Percentiles rank a stretch among this genome's conserved stretches.
Conservation (phyloP, 2,888 invertebrate genomes). For the Caenorhabditis macrosperma region DNA sequence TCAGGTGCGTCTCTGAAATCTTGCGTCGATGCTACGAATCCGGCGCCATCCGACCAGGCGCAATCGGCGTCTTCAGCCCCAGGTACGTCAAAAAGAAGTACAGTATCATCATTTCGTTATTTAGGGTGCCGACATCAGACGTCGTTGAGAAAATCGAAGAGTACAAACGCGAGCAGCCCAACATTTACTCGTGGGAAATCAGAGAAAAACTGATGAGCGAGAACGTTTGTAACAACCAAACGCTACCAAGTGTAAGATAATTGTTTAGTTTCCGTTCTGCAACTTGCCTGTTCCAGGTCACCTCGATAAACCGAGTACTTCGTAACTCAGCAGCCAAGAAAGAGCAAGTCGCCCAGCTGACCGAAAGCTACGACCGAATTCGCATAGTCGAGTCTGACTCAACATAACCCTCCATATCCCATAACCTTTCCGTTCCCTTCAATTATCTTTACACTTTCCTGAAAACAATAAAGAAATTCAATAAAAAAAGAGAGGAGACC, state of each 20-base stretch:
- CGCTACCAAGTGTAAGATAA: conserved; percentile 98
- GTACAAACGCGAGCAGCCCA: conserved; percentile 96
- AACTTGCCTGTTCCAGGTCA: conserved; percentile 85
- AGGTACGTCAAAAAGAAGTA: conserved; percentile 85
- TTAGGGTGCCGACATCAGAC: conserved; percentile 77
- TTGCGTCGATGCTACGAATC: conserved; percentile 94
- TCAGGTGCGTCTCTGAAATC: conserved; percentile 94
- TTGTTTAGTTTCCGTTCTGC: not conserved
- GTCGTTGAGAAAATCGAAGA: conserved; percentile 94
- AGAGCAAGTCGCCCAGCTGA: conserved; percentile 81
- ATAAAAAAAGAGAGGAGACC: too few relatives aligned
- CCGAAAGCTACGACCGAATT: conserved; percentile 71
- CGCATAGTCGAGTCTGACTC: conserved; percentile 66
- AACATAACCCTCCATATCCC: too few relatives aligned
- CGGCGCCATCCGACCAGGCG: conserved; percentile 93
- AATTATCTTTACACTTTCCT: too few relatives aligned
- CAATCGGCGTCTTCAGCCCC: conserved; percentile 96
- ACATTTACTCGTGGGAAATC: conserved; percentile 99
- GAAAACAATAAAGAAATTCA: too few relatives aligned
- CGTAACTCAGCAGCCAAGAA: conserved; percentile 93
- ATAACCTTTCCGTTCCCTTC: too few relatives aligned
- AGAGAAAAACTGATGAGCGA: conserved; percentile 93
- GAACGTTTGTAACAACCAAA: conserved; percentile 94
- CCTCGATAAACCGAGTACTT: conserved; percentile 94
- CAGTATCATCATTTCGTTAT: conserved; percentile 84